Evolutionary conservation across 1,140 invertebrate genomes (phyloP).

Genomic region (Dinothrombium tinctorium): DNA sequence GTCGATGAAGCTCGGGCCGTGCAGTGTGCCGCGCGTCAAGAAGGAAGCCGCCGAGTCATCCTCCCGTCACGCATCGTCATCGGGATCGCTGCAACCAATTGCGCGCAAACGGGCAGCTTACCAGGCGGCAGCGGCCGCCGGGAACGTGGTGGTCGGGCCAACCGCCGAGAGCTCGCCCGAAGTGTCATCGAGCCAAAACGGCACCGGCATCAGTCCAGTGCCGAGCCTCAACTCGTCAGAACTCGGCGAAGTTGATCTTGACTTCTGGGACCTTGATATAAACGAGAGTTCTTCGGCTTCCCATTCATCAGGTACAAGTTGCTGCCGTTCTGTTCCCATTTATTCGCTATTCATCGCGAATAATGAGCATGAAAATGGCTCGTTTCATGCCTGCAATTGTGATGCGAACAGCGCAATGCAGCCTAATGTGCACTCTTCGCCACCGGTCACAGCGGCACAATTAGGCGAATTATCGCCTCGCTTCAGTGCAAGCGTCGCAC

Average conservation of each 20-base stretch:
- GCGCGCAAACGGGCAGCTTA: slow-evolving; percentile 10
- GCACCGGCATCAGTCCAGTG: slow-evolving; percentile 15
- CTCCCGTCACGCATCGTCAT: neutral
- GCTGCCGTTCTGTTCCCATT: no score
- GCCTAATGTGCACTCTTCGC: no score
- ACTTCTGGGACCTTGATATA: slow-evolving; percentile 47
- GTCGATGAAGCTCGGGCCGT: neutral
- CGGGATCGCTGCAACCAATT: neutral
- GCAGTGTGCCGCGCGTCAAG: neutral
- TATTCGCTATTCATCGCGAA: no score
- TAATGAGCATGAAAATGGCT: no score
- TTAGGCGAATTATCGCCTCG: no score
- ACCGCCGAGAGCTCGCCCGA: slow-evolving; percentile 37
- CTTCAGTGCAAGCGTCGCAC: no score
- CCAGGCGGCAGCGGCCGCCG: slow-evolving; percentile 17
- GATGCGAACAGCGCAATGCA: no score
- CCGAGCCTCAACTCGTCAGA: slow-evolving; percentile 26
- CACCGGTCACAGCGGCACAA: no score
- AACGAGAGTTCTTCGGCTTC: slow-evolving; percentile 11
- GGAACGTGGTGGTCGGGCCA: slow-evolving; percentile 26
- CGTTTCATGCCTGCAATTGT: no score
- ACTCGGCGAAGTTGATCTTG: slow-evolving; percentile 42
- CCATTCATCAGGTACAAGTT: slow-evolving; percentile 15
- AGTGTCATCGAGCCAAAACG: slow-evolving; percentile 32
- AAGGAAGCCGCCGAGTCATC: slow-evolving; percentile 4